These are phyloP conservation scores for Cryptus armator DNA, from an alignment of 2,888 invertebrate species.

Conservation along the genomic window DNA sequence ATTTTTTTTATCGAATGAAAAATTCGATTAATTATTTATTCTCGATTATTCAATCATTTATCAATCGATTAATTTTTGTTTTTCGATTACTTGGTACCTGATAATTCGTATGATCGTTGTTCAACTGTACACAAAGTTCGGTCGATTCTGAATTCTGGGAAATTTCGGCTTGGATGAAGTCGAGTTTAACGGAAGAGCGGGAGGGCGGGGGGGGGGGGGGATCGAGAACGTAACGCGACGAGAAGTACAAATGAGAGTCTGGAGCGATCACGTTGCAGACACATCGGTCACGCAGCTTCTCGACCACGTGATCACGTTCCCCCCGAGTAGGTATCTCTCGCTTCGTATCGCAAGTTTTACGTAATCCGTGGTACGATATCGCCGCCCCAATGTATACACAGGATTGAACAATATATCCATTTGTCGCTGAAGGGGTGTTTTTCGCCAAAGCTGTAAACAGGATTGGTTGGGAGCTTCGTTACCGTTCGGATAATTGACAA, in stretches of 20 bases:
- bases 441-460: not conserved
- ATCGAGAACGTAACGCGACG: not conserved
- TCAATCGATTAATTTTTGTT: too few relatives aligned
- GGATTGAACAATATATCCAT: constrained; percentile 22
- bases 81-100: too few relatives aligned
- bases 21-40: too few relatives aligned
- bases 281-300: constrained; percentile 31
- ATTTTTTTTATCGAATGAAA: too few relatives aligned
- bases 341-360: not conserved
- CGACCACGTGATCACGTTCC: constrained; percentile 21
- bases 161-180: too few relatives aligned
- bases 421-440: not conserved
- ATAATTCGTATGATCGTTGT: too few relatives aligned
- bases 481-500: constrained; percentile 44
- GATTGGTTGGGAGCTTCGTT: constrained; percentile 22
- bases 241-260: not conserved
- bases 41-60: too few relatives aligned
- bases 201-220: not conserved
- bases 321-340: not conserved
- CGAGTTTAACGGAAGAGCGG: not conserved
- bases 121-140: too few relatives aligned
- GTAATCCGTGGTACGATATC: constrained; percentile 2
- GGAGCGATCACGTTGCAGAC: constrained; percentile 30
- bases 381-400: not conserved
- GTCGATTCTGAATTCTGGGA: too few relatives aligned